phyloP scores from a whole-genome alignment of 2,888 invertebrate species.

The Apotomis capreana region DNA sequence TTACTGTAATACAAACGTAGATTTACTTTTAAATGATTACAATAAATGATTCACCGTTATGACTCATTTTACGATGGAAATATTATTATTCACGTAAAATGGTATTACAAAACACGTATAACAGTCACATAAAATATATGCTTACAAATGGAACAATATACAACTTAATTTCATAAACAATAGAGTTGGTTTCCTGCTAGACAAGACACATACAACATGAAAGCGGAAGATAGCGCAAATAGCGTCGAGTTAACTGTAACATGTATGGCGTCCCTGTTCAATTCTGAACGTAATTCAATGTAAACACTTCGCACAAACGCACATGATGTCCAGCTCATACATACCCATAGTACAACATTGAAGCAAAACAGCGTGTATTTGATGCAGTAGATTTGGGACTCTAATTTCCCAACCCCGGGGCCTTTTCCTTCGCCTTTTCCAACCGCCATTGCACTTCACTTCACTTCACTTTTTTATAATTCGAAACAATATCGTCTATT shows the following conservation, averaged over 20 bases:
- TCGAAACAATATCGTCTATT: slow-evolving; percentile 55
- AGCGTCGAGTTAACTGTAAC: slow-evolving; percentile 2
- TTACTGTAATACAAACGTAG: no score
- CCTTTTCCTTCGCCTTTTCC: slow-evolving; percentile 80
- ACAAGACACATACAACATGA: neutral
- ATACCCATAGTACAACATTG: slow-evolving; percentile 91
- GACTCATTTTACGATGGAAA: neutral
- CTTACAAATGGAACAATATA: neutral
- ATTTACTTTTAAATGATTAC: no score
- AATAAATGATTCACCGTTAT: neutral
- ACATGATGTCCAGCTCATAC: slow-evolving; percentile 57
- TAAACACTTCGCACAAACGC: slow-evolving; percentile 45
- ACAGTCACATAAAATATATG: no score
- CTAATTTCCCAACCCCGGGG: slow-evolving; percentile 84
- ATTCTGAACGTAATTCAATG: slow-evolving; percentile 50
- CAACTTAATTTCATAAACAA: neutral
- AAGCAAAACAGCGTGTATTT: slow-evolving; percentile 92
- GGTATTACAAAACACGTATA: neutral
- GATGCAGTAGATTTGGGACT: slow-evolving; percentile 90
- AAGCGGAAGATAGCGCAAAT: slow-evolving; percentile 17
- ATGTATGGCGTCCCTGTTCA: slow-evolving; percentile 35
- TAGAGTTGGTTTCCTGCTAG: neutral
- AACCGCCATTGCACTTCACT: slow-evolving; percentile 80
- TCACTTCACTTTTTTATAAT: slow-evolving; percentile 47
- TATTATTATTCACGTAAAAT: neutral